These are phyloP conservation scores for Sylvietta virens DNA, from an alignment of 2,113 vertebrate species.

Conservation along the genomic window DNA sequence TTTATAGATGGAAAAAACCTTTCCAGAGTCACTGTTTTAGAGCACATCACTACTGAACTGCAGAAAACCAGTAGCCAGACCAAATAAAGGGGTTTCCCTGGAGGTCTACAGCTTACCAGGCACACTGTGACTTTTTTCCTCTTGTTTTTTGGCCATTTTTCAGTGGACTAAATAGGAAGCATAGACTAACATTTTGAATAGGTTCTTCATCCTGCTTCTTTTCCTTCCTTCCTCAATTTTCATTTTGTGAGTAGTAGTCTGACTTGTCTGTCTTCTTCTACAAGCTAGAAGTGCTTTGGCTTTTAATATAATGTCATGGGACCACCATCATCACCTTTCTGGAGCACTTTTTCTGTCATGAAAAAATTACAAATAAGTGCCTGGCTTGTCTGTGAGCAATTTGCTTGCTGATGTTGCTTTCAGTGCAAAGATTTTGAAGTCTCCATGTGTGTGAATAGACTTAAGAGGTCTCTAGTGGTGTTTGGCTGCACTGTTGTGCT, in stretches of 20 bases:
- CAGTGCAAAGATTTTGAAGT: background rate
- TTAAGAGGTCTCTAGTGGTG: background rate
- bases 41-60: background rate
- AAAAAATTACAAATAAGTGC: background rate
- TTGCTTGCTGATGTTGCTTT: background rate
- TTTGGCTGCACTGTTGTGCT: background rate
- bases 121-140: background rate
- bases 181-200: background rate
- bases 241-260: background rate
- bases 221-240: background rate
- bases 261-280: background rate
- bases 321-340: background rate
- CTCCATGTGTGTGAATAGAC: background rate
- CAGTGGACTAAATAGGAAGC: background rate
- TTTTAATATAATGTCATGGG: background rate
- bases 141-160: background rate
- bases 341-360: background rate
- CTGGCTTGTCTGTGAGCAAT: background rate
- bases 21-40: background rate
- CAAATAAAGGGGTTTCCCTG: background rate
- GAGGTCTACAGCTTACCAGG: background rate
- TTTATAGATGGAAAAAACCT: background rate
- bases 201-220: background rate
- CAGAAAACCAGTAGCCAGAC: background rate
- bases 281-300: background rate